These are phyloP conservation scores for Cetonia aurata DNA, from an alignment of 2,888 invertebrate species.

Conservation along the genomic window DNA sequence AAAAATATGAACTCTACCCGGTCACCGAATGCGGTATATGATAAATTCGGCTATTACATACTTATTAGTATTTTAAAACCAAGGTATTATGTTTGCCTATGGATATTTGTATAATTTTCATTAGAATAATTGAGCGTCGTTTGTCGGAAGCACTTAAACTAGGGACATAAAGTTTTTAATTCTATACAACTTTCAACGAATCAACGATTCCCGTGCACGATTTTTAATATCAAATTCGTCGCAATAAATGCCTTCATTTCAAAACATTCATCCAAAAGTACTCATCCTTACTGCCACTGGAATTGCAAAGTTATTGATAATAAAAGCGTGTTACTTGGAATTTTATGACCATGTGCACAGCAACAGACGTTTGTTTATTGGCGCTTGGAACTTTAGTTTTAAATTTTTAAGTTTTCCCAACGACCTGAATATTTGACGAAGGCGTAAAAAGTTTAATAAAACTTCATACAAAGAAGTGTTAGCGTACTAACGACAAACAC, in stretches of 20 bases:
- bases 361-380: constrained; percentile 39
- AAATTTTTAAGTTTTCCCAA: constrained; percentile 36
- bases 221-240: too few species aligned
- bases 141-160: too few species aligned
- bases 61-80: too few species aligned
- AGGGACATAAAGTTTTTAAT: too few species aligned
- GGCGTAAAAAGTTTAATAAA: constrained; percentile 43
- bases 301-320: constrained; percentile 35
- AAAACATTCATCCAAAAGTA: constrained; percentile 7
- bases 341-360: constrained; percentile 26
- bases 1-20: constrained; percentile 22
- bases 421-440: constrained; percentile 34
- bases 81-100: too few species aligned
- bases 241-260: constrained; percentile 18
- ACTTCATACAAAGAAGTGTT: constrained; percentile 38
- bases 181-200: too few species aligned
- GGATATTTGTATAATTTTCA: too few species aligned
- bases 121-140: too few species aligned
- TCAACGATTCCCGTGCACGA: too few species aligned
- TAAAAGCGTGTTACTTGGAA: constrained; percentile 35
- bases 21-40: not conserved
- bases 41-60: not conserved
- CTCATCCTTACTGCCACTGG: constrained; percentile 5
- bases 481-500: constrained; percentile 5
- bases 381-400: constrained; percentile 32